Evolutionary conservation across 2,888 invertebrate genomes (phyloP), one percentile per base, ranked within the genome.

Genomic region (Entomobrya proxima): DNA sequence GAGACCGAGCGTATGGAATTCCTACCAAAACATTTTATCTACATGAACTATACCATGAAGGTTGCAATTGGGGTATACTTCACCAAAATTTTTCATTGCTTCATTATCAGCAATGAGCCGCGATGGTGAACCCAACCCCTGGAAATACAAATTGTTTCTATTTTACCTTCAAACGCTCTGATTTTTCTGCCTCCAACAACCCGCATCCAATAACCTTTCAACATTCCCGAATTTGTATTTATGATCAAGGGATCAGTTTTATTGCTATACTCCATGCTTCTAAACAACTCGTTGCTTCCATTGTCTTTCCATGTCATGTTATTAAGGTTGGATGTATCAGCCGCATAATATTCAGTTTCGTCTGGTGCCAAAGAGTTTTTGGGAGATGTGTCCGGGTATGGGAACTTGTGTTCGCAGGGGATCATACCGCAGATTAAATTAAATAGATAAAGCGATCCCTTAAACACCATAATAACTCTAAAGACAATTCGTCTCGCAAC

Each of bases 371-470:
- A 52, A 5, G 67, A 52, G 4, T 83, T 79, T 32, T 32, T 50
- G 7, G 78, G 24, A n/a, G 64, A 58, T 6, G 86, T 88, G 27
- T 88, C 88, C 27, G 88, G 88, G 40, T 74, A 79, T 6, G 84
- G 82, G 47, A 64, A 82, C 21, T 86, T 84, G 11, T 81, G 32
- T 15, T 88, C 88, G 77, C 89, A 89, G 18, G 89, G 89, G 27
- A 88, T 86, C 13, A 88, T 58, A 11, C 86, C 87, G 83, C 89
- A 89, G 0, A 89, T 69, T 58, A 89, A 67, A 64, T 89, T 89
- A 6, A 88, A 52, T n/a, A 88, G 47, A 61, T 84, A 88, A 15
- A 86, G 18, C 1, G 88, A 85, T n/a, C 85, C 86, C 21, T 88
- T 87, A 24, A 87, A 85, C 75, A 88, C 86, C 84, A 85, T 87